Percentiles rank a stretch among this genome's conserved stretches.
Conservation (phyloP, 2,797 vertebrate genomes). For the Coregonus sp. region DNA sequence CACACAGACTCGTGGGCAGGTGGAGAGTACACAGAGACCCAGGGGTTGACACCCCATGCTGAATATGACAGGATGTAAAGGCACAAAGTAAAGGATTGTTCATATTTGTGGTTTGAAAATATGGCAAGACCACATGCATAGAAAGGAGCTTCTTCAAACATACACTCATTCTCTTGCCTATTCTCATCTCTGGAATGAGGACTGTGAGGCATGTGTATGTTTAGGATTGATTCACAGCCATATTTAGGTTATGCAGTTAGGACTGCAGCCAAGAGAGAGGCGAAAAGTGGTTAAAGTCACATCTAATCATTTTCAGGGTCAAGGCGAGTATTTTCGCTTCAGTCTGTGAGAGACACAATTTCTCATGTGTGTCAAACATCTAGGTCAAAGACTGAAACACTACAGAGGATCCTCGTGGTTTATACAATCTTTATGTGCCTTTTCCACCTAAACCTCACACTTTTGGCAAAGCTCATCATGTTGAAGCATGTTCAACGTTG, state of each 20-base stretch:
- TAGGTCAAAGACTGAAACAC: slow-evolving; percentile 36
- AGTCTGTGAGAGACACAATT: slow-evolving; percentile 25
- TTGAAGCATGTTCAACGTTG: not conserved
- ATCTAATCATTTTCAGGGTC: slow-evolving; percentile 18
- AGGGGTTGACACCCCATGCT: not conserved
- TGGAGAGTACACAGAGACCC: slow-evolving; percentile 37
- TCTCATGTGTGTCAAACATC: slow-evolving; percentile 49
- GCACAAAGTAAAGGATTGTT: not conserved
- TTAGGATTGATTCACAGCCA: not conserved
- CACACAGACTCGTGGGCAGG: slow-evolving; percentile 17
- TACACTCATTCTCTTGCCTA: not conserved
- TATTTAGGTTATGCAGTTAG: slow-evolving; percentile 3
- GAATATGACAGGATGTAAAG: not conserved
- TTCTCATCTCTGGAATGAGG: slow-evolving; percentile 52
- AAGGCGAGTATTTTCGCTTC: slow-evolving; percentile 40
- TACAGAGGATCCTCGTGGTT: no score
- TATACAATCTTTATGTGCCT: no score
- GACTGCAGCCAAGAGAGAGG: slow-evolving; percentile 22
- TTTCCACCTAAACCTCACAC: no score
- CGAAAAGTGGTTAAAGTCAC: slow-evolving; percentile 23
- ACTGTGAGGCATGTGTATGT: slow-evolving; percentile 24
- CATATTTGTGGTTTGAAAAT: not conserved
- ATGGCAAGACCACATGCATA: not conserved
- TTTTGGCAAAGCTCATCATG: not conserved
- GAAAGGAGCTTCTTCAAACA: not conserved